Evolutionary conservation across 2,113 vertebrate species (phyloP).

Genomic region (Azemiops feae): DNA sequence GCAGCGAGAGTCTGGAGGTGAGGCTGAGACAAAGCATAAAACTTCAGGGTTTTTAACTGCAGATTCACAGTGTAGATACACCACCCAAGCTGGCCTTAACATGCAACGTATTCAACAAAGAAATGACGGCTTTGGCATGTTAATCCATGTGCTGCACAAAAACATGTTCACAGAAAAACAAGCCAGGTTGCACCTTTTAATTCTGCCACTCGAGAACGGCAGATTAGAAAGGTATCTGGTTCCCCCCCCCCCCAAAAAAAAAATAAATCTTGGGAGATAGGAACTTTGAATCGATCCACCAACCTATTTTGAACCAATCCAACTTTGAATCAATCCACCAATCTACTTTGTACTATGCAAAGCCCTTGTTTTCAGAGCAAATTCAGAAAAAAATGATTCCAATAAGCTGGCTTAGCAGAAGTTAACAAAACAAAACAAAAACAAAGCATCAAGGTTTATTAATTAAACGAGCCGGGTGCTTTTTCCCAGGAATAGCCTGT

Average conservation of each 20-base stretch:
- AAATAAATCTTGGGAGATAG: neutral
- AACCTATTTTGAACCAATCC: neutral
- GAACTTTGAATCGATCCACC: neutral
- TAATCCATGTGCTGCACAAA: neutral
- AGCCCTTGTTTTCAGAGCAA: neutral
- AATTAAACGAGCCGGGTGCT: too few species aligned
- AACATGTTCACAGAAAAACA: neutral
- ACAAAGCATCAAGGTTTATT: neutral
- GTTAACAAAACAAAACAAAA: neutral
- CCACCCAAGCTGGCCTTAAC: too few species aligned
- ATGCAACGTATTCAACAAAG: neutral
- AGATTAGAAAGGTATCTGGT: neutral
- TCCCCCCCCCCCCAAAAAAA: too few species aligned
- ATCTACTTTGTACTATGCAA: neutral
- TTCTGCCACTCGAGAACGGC: neutral
- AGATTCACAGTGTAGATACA: neutral
- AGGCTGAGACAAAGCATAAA: too few species aligned
- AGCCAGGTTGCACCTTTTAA: neutral
- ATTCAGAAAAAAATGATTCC: neutral
- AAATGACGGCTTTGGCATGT: neutral
- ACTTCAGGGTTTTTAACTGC: too few species aligned
- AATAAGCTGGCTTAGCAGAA: neutral
- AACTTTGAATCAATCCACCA: neutral
- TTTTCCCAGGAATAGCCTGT: neutral
- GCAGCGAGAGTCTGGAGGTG: too few species aligned